These are phyloP conservation scores for Lampropteryx suffumata DNA, from an alignment of 2,888 invertebrate genomes.

Conservation along the genomic window DNA sequence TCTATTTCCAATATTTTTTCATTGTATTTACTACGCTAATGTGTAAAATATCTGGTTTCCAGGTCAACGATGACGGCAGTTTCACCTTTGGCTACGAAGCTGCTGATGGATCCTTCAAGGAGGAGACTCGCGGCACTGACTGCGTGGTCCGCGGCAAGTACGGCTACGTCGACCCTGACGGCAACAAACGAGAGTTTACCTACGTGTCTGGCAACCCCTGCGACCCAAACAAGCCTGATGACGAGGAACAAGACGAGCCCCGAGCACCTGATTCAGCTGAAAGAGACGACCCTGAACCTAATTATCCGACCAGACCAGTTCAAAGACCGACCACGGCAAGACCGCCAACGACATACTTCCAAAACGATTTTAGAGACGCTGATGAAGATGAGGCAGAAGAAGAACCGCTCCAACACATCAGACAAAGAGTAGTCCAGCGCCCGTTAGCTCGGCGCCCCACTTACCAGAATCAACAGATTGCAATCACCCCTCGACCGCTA, in stretches of 20 bases:
- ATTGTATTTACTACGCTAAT: background rate
- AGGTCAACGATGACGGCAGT: constrained; percentile 91
- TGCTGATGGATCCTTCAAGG: constrained; percentile 93
- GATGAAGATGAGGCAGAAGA: constrained; percentile 84
- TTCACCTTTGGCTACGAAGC: constrained; percentile 94
- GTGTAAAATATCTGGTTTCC: constrained; percentile 35
- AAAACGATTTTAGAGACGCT: constrained; percentile 86
- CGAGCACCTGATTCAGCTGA: constrained; percentile 83
- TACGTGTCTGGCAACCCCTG: constrained; percentile 94
- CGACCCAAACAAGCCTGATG: constrained; percentile 91
- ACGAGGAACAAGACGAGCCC: constrained; percentile 83
- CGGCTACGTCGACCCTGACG: constrained; percentile 93
- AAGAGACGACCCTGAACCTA: constrained; percentile 85
- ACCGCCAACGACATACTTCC: constrained; percentile 87
- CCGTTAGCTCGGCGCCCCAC: constrained; percentile 68
- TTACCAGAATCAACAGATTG: constrained; percentile 78
- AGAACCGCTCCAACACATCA: constrained; percentile 73
- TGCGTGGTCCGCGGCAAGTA: constrained; percentile 94
- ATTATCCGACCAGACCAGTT: constrained; percentile 77
- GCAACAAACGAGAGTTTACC: constrained; percentile 92
- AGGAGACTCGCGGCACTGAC: constrained; percentile 92
- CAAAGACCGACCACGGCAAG: constrained; percentile 74
- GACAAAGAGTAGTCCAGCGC: constrained; percentile 75
- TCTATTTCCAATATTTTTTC: too few relatives aligned
- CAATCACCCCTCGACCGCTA: constrained; percentile 84